Evolutionary conservation across 2,888 invertebrate genomes (phyloP).

Genomic region (Drosophila fulvimacula): DNA sequence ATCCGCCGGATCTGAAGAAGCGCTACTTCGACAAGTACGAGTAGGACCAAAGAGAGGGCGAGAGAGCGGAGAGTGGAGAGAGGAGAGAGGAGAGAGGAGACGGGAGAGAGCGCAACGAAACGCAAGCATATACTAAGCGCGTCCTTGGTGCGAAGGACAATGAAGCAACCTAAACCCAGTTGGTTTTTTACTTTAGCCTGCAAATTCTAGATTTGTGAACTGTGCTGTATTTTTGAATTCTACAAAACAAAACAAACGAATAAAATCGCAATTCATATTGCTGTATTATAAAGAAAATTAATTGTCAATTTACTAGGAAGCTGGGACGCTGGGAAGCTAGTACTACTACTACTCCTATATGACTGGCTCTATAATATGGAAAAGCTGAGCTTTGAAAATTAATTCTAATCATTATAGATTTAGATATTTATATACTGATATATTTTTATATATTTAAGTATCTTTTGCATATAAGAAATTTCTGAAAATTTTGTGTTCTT

Average conservation of each 20-base stretch:
- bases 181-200: constrained; percentile 77
- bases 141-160: constrained; percentile 15
- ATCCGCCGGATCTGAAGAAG: constrained; percentile 94
- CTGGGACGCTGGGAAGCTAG: too few species aligned
- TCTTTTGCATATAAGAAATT: background rate
- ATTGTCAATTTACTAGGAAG: background rate
- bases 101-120: background rate
- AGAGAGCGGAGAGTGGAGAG: constrained; percentile 21
- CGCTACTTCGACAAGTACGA: constrained; percentile 89
- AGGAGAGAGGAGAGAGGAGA: constrained; percentile 14
- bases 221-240: constrained; percentile 78
- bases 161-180: constrained; percentile 40
- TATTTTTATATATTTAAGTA: background rate
- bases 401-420: background rate
- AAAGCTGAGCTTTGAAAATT: too few species aligned
- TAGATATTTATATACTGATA: background rate
- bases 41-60: constrained; percentile 42
- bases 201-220: constrained; percentile 80
- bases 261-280: constrained; percentile 72
- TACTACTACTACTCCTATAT: too few species aligned
- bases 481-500: too few species aligned
- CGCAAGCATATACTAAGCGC: constrained; percentile 43
- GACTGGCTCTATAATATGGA: too few species aligned
- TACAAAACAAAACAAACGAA: constrained; percentile 52
- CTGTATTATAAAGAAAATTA: constrained; percentile 43